Base-by-base conservation (phyloP, 2,113 vertebrate species). In the Phalacrocorax brasilianus region DNA sequence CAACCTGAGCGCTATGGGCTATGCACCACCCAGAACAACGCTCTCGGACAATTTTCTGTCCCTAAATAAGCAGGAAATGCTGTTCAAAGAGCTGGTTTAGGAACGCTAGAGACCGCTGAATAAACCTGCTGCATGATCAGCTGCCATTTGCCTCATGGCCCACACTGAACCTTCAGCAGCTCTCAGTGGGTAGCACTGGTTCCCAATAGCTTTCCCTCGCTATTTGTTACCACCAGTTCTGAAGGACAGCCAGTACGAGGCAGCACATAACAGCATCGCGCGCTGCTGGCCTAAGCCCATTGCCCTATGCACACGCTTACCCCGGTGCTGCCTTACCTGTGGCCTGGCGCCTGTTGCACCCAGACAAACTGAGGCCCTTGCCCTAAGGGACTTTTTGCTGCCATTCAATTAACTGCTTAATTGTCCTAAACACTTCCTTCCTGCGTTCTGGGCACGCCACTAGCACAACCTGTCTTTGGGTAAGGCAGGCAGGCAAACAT, bases 121-220 rank as follows among this genome's bases (percentile, higher is more conserved):
- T 7, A 19, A 26, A 30, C 22, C 55, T 85, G 33, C 16, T 61
- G 2, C 26, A 9, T 7, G 27, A 33, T 9, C 38, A 71, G 44
- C 28, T 59, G 40, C 45, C 49, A 2, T 42, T 22, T 66, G 17
- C 30, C n/a, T 32, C 14, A n/a, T 10, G 6, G 52, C 32, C 45
- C 12, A 5, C 8, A 0, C 9, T 16, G 6, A 24, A 4, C 38
- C n/a, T 35, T 3, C 17, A 49, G 42, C 24, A 53, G 42, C 40
- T n/a, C 2, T 5, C 2, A 4, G 21, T 3, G 3, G 18, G 1
- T 38, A 49, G 50, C n/a, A 2, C 20, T 40, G 27, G 16, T 38
- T 79, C 32, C 67, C 47, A 32, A 2, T 4, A 65, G 26, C 77
- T 14, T 62, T 83, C 33, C 66, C 23, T 62, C 26, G 1, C 14